These are phyloP conservation scores for Struthio camelus DNA, from an alignment of 2,113 vertebrate species.

Conservation along the genomic window DNA sequence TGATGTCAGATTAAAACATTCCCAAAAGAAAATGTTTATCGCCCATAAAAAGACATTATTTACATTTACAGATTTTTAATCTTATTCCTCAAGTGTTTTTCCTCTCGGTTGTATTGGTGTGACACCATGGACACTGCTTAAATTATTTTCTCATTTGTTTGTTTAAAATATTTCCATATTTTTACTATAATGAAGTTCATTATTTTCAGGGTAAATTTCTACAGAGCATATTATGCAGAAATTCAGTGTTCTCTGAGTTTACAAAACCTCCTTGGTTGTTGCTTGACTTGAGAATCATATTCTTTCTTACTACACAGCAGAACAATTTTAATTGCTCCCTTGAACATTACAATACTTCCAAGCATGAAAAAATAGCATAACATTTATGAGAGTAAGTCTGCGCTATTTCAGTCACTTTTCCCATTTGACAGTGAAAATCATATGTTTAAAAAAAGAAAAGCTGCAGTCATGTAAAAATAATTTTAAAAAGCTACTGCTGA, in stretches of 20 bases:
- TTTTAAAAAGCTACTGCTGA: constrained; percentile 39
- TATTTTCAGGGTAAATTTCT: background rate
- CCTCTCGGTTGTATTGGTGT: background rate
- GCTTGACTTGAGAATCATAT: constrained; percentile 16
- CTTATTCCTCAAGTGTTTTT: background rate
- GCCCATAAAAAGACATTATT: background rate
- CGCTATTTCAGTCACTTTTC: constrained; percentile 49
- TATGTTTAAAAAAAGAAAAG: constrained; percentile 43
- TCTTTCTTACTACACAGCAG: constrained; percentile 22
- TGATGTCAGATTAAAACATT: background rate
- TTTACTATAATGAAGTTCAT: background rate
- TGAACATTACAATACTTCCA: constrained; percentile 33
- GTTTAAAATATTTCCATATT: background rate
- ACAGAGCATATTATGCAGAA: background rate
- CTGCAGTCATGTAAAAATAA: constrained; percentile 2
- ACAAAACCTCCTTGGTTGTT: background rate
- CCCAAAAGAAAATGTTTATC: background rate
- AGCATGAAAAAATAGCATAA: constrained; percentile 28
- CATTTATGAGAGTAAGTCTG: background rate
- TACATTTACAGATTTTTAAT: background rate
- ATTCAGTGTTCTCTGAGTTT: background rate
- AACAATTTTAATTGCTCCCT: constrained; percentile 61
- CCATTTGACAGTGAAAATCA: constrained; percentile 49
- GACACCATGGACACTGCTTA: background rate
- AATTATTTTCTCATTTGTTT: background rate